Base-by-base conservation (phyloP, 1,140 invertebrate genomes). In the Orussus abietinus region DNA sequence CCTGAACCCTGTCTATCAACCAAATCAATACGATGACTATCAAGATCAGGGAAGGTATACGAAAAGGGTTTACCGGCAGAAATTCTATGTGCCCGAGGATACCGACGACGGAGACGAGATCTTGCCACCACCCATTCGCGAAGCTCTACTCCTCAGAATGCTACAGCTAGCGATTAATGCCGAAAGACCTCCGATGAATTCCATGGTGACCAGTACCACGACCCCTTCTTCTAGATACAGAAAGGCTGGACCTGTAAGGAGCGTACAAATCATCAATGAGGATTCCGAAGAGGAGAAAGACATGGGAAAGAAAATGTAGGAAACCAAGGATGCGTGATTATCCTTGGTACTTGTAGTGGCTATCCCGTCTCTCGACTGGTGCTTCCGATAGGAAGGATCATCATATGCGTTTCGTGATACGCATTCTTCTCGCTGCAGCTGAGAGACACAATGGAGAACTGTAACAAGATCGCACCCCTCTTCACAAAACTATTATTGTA, bases 111-210 rank as follows among this genome's bases (percentile, higher is more conserved):
- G 43, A 1, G 66, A 74, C n/a, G 80, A 84, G 48, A 81, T 80
- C 49, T 50, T 85, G 10, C 83, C 82, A 6, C 68, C 79, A 0
- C 78, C 82, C 18, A 78, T 85, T 5, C 65, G 82, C 25, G 83
- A 85, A 62, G 81, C 82, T 46, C 58, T 85, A 12, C 51, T 85
- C 4, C 50, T 84, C 33, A 78, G 82, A 49, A 84, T 85, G 82
- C 58, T 85, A 3, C 79, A 84, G 47, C 51, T 85, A 12, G 82
- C 82, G 0, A 83, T 85, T 35, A 82, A 80, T 53, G 76, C 79
- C 1, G 79, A 82, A 48, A 74, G 76, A 29, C 74, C 77, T 20
- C 54, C 76, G 3, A 56, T 72, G 42, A 57, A 54, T 1, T 40
- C 47, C 0, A 18, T 59, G 11, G 35, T 64, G 12, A 47, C 65